Evolutionary conservation across 1,140 invertebrate genomes (phyloP).

Genomic region (Helicoverpa armigera): DNA sequence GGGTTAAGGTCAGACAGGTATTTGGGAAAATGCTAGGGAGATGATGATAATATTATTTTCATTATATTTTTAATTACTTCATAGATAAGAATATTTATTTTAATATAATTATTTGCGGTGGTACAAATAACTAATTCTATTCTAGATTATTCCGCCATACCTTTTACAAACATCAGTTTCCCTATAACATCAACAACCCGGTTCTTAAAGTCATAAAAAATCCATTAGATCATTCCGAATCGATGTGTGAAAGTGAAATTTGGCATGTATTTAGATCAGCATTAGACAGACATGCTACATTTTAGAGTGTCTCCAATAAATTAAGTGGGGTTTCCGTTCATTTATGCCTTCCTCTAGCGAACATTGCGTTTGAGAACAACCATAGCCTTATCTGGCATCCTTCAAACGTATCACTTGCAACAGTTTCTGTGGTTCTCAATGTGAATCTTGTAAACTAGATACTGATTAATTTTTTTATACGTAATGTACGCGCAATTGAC

Average conservation of each 20-base stretch:
- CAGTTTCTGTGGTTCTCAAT: constrained; percentile 12
- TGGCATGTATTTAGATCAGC: constrained; percentile 1
- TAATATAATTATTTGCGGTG: no score
- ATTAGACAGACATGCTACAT: neutral
- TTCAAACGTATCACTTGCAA: neutral
- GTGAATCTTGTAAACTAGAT: neutral
- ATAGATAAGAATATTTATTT: no score
- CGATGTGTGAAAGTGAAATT: constrained; percentile 17
- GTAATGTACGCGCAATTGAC: no score
- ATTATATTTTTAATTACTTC: no score
- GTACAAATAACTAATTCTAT: no score
- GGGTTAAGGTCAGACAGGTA: no score
- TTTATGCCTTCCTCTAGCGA: constrained; percentile 8
- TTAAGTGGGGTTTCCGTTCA: constrained; percentile 9
- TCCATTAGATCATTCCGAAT: neutral
- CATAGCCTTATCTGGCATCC: constrained; percentile 16
- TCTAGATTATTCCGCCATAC: no score
- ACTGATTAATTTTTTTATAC: neutral
- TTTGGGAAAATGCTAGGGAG: no score
- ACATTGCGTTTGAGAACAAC: constrained; percentile 6
- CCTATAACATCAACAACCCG: neutral
- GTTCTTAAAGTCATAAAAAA: neutral
- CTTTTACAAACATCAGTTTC: no score
- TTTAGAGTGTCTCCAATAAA: neutral
- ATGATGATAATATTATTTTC: no score